phyloP scores from a whole-genome alignment of 1,140 invertebrate genomes.

The Drosophila mayri region DNA sequence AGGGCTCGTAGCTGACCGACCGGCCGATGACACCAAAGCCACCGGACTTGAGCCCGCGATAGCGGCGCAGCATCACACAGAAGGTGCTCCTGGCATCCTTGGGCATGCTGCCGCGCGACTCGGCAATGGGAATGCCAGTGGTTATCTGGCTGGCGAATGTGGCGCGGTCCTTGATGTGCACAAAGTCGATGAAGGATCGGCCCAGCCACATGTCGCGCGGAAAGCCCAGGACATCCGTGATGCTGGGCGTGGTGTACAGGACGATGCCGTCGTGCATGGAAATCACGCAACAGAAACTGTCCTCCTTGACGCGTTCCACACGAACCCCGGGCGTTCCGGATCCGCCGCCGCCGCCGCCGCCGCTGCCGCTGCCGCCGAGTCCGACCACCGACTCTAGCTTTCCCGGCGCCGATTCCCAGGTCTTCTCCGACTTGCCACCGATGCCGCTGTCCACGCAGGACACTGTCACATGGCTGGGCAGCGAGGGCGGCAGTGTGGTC shows the following conservation, averaged over 20 bases:
- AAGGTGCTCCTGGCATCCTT: constrained; percentile 75
- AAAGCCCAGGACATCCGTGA: constrained; percentile 91
- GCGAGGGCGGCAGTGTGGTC: constrained; percentile 11
- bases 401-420: constrained; percentile 52
- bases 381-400: constrained; percentile 63
- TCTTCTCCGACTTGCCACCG: constrained; percentile 57
- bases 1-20: constrained; percentile 89
- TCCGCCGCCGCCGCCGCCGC: background rate
- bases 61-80: constrained; percentile 85
- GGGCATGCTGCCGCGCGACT: constrained; percentile 74
- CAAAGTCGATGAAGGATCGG: constrained; percentile 93
- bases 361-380: background rate
- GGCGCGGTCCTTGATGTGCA: constrained; percentile 91
- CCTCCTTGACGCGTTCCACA: constrained; percentile 85
- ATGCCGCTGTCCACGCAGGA: constrained; percentile 10
- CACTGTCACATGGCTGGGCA: background rate
- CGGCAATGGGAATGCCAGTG: constrained; percentile 86
- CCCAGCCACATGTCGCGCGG: constrained; percentile 94
- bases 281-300: constrained; percentile 91
- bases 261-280: constrained; percentile 93
- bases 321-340: constrained; percentile 1
- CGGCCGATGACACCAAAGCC: constrained; percentile 88
- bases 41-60: constrained; percentile 85
- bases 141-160: constrained; percentile 88
- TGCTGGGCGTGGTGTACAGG: constrained; percentile 90